These are phyloP conservation scores for Apolygus lucorum DNA, from an alignment of 1,140 invertebrate genomes.

Conservation along the genomic window DNA sequence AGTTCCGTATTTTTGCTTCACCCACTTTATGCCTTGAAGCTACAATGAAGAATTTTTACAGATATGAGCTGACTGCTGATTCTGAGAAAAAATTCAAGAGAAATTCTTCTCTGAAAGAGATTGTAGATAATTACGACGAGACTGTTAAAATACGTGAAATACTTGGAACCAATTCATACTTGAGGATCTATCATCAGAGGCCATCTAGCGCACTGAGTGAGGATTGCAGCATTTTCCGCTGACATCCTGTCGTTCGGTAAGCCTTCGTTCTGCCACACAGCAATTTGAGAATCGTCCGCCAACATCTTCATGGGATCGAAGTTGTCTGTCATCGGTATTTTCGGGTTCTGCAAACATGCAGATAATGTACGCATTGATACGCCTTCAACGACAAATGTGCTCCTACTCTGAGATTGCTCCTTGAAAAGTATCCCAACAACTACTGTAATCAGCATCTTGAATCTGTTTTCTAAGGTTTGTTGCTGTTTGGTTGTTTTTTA, in stretches of 20 bases:
- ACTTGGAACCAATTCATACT: conserved; percentile 37
- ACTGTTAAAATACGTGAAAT: too few relatives aligned
- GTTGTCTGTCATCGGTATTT: conserved; percentile 68
- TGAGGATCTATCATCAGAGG: conserved; percentile 93
- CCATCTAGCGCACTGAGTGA: conserved; percentile 82
- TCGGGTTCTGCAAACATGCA: conserved; percentile 35
- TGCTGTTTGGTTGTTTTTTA: too few relatives aligned
- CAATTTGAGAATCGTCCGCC: conserved; percentile 84
- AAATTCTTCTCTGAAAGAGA: too few relatives aligned
- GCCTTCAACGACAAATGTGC: too few relatives aligned
- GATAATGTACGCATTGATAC: not conserved
- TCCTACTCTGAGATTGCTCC: too few relatives aligned
- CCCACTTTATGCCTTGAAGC: conserved; percentile 87
- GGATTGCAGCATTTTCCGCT: conserved; percentile 86
- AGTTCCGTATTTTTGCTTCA: conserved; percentile 70
- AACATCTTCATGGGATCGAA: conserved; percentile 73
- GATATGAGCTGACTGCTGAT: too few relatives aligned
- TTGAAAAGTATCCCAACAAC: too few relatives aligned
- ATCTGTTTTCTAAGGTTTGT: too few relatives aligned
- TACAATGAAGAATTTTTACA: too few relatives aligned
- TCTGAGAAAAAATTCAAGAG: too few relatives aligned
- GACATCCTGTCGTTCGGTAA: conserved; percentile 88
- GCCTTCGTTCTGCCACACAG: conserved; percentile 90
- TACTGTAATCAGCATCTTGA: too few relatives aligned
- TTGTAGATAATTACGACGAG: too few relatives aligned